Conservation (phyloP, 2,888 invertebrate genomes). For the Netelia melanura region DNA sequence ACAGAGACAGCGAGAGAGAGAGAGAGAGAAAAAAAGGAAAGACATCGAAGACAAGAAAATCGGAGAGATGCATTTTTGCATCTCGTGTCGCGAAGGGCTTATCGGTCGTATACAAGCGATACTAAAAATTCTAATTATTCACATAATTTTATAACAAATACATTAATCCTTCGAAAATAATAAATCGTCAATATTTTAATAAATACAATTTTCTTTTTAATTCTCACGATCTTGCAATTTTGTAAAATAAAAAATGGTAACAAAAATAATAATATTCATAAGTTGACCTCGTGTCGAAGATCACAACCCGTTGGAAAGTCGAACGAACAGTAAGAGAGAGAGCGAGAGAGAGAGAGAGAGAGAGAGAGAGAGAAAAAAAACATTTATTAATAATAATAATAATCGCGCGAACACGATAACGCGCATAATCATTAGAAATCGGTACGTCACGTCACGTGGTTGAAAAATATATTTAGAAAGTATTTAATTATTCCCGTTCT, state of each 20-base stretch:
- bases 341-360: no score
- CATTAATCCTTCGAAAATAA: background rate
- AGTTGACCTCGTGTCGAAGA: slow-evolving; percentile 44
- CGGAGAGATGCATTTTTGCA: slow-evolving; percentile 58
- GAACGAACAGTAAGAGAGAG: background rate
- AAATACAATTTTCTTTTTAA: slow-evolving; percentile 2
- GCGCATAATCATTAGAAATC: slow-evolving; percentile 44
- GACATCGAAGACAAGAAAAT: slow-evolving; percentile 49
- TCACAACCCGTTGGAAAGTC: slow-evolving; percentile 44
- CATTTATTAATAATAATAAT: slow-evolving; percentile 34
- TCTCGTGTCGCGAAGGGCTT: background rate
- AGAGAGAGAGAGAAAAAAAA: background rate
- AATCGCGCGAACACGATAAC: slow-evolving; percentile 5
- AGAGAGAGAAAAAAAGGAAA: slow-evolving; percentile 3
- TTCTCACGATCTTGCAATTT: background rate
- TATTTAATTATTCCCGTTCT: slow-evolving; percentile 27
- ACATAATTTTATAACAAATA: background rate
- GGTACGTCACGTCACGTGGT: background rate
- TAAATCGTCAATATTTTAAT: background rate
- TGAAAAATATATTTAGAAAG: slow-evolving; percentile 27
- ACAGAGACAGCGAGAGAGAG: background rate
- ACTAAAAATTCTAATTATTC: background rate
- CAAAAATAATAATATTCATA: background rate
- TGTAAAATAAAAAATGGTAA: background rate
- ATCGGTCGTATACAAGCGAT: background rate